Percentiles rank a stretch among this genome's conserved stretches.
Evolutionary conservation across 2,797 vertebrate genomes (phyloP).

Genomic region (Poeciliopsis turneri): DNA sequence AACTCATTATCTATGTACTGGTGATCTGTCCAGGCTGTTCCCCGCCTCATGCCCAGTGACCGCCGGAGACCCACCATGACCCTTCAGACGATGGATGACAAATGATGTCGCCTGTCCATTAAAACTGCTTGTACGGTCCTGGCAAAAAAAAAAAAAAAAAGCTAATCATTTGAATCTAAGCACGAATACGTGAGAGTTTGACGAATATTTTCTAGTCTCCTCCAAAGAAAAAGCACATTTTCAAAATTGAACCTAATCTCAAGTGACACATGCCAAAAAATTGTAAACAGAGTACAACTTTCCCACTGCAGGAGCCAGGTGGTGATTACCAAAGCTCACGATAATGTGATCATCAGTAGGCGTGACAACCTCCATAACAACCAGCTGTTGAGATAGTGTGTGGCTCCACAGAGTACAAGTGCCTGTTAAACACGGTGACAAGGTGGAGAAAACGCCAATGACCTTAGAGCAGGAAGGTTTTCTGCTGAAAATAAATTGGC

Average conservation of each 20-base stretch:
- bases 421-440: not conserved
- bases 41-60: too few relatives aligned
- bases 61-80: not conserved
- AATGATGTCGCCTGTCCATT: slow-evolving; percentile 49
- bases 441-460: not conserved
- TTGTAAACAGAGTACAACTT: not conserved
- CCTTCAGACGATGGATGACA: not conserved
- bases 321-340: not conserved
- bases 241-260: not conserved
- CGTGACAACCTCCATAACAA: not conserved
- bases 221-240: not conserved
- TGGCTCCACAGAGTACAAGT: not conserved
- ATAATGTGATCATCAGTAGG: not conserved
- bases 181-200: not conserved
- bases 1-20: not conserved
- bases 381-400: not conserved
- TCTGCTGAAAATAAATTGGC: not conserved
- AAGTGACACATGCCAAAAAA: not conserved
- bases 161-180: not conserved
- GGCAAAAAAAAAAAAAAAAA: not conserved
- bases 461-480: not conserved
- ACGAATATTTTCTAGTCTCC: not conserved
- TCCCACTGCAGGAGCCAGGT: not conserved
- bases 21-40: not conserved
- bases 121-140: slow-evolving; percentile 30